These are phyloP conservation scores for Drosophila affinis DNA, from an alignment of 2,888 invertebrate genomes.

Conservation along the genomic window DNA sequence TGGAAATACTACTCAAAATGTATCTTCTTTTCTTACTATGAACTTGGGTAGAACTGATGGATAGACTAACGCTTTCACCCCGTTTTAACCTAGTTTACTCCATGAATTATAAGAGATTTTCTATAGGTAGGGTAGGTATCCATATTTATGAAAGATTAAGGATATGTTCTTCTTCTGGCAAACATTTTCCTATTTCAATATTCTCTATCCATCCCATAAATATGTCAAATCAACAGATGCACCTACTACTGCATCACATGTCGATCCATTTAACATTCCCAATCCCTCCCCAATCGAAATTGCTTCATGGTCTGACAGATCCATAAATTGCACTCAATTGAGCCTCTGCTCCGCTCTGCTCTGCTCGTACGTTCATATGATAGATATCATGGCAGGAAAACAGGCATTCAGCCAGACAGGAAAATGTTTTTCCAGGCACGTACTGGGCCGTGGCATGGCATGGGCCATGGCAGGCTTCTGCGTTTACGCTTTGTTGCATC, in stretches of 20 bases:
- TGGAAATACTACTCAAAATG: too few relatives aligned
- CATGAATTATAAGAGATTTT: too few relatives aligned
- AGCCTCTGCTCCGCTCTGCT: not conserved
- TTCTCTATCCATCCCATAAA: not conserved
- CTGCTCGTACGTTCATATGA: slow-evolving; percentile 15
- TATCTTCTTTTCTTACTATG: too few relatives aligned
- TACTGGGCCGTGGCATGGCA: slow-evolving; percentile 17
- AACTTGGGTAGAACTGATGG: too few relatives aligned
- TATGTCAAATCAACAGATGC: slow-evolving; percentile 4
- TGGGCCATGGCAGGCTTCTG: slow-evolving; percentile 7
- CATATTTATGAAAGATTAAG: not conserved
- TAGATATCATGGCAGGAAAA: slow-evolving; percentile 43
- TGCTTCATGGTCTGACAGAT: slow-evolving; percentile 28
- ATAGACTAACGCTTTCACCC: too few relatives aligned
- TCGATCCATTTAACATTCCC: slow-evolving; percentile 19
- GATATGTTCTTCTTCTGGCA: not conserved
- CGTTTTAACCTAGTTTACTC: too few relatives aligned
- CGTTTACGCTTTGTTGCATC: slow-evolving; percentile 60
- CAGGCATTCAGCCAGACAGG: slow-evolving; percentile 19
- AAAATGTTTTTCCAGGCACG: slow-evolving; percentile 47
- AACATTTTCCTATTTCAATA: not conserved
- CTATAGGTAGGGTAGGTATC: too few relatives aligned
- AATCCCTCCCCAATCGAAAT: slow-evolving; percentile 11
- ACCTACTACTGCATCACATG: slow-evolving; percentile 2
- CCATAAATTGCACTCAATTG: slow-evolving; percentile 29